These are phyloP conservation scores for Crotalus tigris DNA, from an alignment of 2,113 vertebrate species.

Conservation along the genomic window DNA sequence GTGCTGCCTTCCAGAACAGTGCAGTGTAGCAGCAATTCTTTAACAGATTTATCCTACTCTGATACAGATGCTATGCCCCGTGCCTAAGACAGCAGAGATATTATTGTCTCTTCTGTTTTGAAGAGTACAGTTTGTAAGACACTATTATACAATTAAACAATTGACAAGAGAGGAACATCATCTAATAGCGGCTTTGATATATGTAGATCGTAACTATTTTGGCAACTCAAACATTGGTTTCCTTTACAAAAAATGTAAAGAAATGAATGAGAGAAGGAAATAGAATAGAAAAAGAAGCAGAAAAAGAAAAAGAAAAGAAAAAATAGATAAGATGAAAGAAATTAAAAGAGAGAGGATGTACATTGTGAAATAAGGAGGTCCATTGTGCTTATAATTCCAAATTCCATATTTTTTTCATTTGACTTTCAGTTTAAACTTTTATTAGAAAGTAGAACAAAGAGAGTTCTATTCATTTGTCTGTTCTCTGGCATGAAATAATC, in stretches of 20 bases:
- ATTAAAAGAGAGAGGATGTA: not conserved
- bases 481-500: conserved; percentile 49
- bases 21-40: not conserved
- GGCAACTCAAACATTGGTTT: not conserved
- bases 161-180: not conserved
- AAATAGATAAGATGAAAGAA: not conserved
- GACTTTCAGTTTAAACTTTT: conserved; percentile 60
- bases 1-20: not conserved
- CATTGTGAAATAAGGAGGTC: conserved; percentile 33
- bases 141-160: not conserved
- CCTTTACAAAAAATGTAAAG: not conserved
- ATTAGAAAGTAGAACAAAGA: conserved; percentile 67
- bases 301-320: not conserved
- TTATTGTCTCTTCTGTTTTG: not conserved
- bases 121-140: not conserved
- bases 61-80: not conserved
- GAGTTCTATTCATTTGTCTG: conserved; percentile 53
- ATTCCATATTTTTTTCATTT: conserved; percentile 61
- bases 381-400: conserved; percentile 45
- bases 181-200: not conserved
- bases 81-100: not conserved
- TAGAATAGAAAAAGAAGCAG: not conserved
- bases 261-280: not conserved
- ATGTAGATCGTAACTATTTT: not conserved
- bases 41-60: not conserved